Conservation (phyloP, 2,113 vertebrate species). For the Ameiurus melas region DNA sequence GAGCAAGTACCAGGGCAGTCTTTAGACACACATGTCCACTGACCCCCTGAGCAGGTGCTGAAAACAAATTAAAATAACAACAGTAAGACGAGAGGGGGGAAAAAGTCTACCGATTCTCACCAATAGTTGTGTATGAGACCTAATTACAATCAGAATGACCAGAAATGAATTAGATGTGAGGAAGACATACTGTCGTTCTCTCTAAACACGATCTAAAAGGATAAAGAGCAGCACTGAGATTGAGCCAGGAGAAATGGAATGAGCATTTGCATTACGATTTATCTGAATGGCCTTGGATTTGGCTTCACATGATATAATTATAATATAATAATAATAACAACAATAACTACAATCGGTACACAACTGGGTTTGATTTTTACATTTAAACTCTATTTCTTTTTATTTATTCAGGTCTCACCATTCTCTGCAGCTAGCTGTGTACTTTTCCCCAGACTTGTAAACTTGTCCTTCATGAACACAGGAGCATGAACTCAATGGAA, state of each 20-base stretch:
- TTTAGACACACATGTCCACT: conserved; percentile 74
- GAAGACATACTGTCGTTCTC: not conserved
- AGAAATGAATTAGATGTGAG: not conserved
- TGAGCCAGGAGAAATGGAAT: not conserved
- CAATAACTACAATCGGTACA: not conserved
- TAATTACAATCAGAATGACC: not conserved
- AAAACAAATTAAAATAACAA: not conserved
- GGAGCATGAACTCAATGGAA: conserved; percentile 70
- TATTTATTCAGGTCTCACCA: conserved; percentile 71
- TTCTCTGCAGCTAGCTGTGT: conserved; percentile 69
- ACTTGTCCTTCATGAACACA: conserved; percentile 74
- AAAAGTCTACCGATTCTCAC: not conserved
- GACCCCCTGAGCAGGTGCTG: conserved; percentile 76
- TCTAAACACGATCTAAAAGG: not conserved
- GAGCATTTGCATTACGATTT: not conserved
- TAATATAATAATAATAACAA: not conserved
- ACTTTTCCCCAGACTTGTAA: conserved; percentile 75
- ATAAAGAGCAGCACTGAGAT: not conserved
- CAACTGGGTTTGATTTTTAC: not conserved
- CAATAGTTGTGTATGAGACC: not conserved
- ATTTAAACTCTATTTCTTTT: not conserved
- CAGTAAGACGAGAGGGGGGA: not conserved
- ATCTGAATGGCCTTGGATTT: not conserved
- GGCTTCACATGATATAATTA: not conserved
- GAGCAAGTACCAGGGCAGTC: conserved; percentile 80